Conservation (phyloP, 2,113 vertebrate genomes). For the Struthidea cinerea region DNA sequence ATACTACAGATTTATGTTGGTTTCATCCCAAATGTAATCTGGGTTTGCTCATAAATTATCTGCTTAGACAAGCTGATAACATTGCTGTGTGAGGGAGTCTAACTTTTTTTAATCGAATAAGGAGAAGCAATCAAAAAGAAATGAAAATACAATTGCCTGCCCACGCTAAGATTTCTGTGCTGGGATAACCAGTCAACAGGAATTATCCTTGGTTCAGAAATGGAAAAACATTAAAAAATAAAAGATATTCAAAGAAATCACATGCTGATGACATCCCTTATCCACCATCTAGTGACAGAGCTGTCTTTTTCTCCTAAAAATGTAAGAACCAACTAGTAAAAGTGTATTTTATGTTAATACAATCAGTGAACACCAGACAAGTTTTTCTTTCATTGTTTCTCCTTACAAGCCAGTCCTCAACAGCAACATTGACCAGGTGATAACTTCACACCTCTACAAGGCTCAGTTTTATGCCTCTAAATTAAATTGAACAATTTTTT, state of each 20-base stretch:
- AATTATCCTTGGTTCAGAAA: background rate
- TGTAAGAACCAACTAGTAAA: background rate
- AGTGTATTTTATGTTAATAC: background rate
- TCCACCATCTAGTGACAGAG: background rate
- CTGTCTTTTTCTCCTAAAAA: background rate
- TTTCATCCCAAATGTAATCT: background rate
- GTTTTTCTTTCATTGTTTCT: background rate
- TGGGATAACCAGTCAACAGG: background rate
- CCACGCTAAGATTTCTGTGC: background rate
- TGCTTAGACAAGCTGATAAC: background rate
- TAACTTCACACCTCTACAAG: background rate
- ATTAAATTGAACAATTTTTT: background rate
- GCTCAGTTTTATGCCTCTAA: background rate
- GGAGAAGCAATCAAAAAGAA: background rate
- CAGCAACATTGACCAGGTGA: background rate
- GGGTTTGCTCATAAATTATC: background rate
- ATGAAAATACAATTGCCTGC: background rate
- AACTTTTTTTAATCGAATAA: background rate
- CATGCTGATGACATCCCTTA: background rate
- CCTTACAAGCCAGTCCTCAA: background rate
- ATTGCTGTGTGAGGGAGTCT: background rate
- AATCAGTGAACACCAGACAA: background rate
- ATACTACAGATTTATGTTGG: background rate
- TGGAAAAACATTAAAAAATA: background rate
- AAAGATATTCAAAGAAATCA: background rate